Base-by-base conservation (phyloP, 2,113 vertebrate genomes). In the Xiphophorus couchianus region DNA sequence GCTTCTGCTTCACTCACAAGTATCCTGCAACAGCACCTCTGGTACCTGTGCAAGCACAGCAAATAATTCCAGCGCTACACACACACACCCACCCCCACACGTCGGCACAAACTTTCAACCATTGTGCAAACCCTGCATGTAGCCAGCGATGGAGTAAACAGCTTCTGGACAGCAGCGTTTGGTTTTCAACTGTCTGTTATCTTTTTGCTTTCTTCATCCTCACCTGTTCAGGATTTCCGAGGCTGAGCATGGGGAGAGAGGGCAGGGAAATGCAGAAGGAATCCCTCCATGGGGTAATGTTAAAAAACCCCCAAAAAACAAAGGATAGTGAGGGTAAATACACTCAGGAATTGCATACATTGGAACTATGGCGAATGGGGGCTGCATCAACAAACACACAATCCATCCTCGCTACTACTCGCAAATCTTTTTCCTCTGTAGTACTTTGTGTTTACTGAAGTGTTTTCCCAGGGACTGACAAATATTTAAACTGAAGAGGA, bases 61-160 rank as follows among this genome's bases (percentile, higher is more conserved):
- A 74, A 73, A 82, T 83, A 73, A 87, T 85, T 74, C 83, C 62
- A 83, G 77, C 82, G 62, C 63, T 62, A 68, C 22, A 33, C 71
- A 66, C 77, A 37, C 35, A 11, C 10, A 2, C 35, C 3, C 35
- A 12, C 35, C 1, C 9, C 2, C 35, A 58, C n/a, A 28, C 28
- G 12, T 14, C 14, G 48, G 51, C 66, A 68, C 58, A 75, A 65
- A 69, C 58, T 68, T 54, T 48, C 63, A 37, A 75, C 74, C 76
- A 61, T 86, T 80, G 68, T 74, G 73, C 81, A 88, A 86, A 88
- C 65, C 82, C 84, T 79, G 67, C 76, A 70, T 84, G 81, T 73
- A 80, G 78, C 83, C 82, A 67, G 80, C 83, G 82, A 86, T 74
- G 83, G 66, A 86, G 73, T 79, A 91, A 90, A 87, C 82, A 81